A percentile compares a stretch with the other conserved stretches of the same genome.
These are phyloP conservation scores for Trimorus sp. DNA, from an alignment of 2,888 invertebrate species.

Conservation along the genomic window DNA sequence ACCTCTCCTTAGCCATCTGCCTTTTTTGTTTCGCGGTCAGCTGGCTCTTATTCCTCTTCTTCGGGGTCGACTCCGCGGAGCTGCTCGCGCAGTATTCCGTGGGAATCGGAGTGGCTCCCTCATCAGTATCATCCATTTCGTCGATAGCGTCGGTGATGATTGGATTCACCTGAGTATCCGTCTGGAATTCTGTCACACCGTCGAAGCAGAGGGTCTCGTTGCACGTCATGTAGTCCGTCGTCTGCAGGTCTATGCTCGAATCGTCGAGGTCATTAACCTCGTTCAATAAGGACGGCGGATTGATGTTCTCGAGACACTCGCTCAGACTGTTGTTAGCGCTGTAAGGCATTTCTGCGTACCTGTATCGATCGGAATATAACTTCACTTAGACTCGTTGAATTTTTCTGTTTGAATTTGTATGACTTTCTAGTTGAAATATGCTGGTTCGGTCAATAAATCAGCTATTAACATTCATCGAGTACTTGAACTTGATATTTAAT, in stretches of 20 bases:
- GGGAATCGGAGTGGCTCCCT: constrained; percentile 85
- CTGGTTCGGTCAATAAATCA: no score
- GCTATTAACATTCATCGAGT: no score
- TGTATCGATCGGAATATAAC: constrained; percentile 16
- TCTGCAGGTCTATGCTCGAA: constrained; percentile 78
- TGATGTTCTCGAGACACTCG: constrained; percentile 86
- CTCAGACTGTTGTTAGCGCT: constrained; percentile 82
- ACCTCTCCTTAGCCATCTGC: constrained; percentile 89
- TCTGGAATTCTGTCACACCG: constrained; percentile 81
- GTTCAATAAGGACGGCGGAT: constrained; percentile 88
- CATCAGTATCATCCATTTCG: constrained; percentile 84
- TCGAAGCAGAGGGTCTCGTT: constrained; percentile 83
- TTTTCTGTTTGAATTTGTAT: no score
- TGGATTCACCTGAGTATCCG: constrained; percentile 73
- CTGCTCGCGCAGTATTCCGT: constrained; percentile 85
- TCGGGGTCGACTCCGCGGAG: constrained; percentile 90
- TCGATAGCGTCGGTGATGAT: constrained; percentile 69
- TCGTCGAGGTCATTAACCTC: constrained; percentile 86
- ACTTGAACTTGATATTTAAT: no score
- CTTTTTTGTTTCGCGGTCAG: constrained; percentile 91
- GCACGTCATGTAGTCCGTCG: constrained; percentile 80
- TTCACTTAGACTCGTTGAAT: no score
- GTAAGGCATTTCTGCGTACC: constrained; percentile 77
- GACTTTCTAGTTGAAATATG: no score
- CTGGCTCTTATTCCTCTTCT: constrained; percentile 82